These are phyloP conservation scores for Euspilapteryx auroguttella DNA, from an alignment of 2,888 invertebrate genomes.

Conservation along the genomic window DNA sequence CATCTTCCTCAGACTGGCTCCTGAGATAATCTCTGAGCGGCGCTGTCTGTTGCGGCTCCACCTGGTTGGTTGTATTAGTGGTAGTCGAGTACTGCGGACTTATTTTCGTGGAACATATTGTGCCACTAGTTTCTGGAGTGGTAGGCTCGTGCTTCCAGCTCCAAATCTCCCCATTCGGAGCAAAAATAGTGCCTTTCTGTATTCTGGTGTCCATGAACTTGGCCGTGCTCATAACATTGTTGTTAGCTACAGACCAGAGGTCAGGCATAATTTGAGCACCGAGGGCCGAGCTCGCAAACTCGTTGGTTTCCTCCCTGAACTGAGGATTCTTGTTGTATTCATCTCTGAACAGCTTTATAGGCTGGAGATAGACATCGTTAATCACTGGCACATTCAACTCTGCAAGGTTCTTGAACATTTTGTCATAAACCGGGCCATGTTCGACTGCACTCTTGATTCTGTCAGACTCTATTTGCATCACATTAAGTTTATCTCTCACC, in stretches of 20 bases:
- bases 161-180: constrained; percentile 56
- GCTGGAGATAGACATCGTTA: constrained; percentile 56
- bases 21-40: constrained; percentile 40
- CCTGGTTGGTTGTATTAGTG: constrained; percentile 40
- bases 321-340: constrained; percentile 56
- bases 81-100: constrained; percentile 47
- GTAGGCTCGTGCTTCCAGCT: constrained; percentile 54
- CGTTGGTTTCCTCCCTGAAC: constrained; percentile 56
- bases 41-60: constrained; percentile 45
- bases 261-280: constrained; percentile 47
- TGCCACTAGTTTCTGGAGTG: constrained; percentile 47
- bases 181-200: constrained; percentile 53
- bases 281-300: constrained; percentile 47
- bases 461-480: constrained; percentile 56
- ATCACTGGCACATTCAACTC: constrained; percentile 52
- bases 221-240: constrained; percentile 39
- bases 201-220: constrained; percentile 39
- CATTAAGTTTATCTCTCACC: constrained; percentile 52
- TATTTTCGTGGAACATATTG: constrained; percentile 46
- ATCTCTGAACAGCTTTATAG: constrained; percentile 56
- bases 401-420: constrained; percentile 52
- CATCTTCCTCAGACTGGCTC: constrained; percentile 37
- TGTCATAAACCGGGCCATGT: constrained; percentile 63
- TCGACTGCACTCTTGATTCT: constrained; percentile 62
- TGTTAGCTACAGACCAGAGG: constrained; percentile 35